Conservation (phyloP, 2,797 vertebrate species). For the Rhinogobio ventralis region DNA sequence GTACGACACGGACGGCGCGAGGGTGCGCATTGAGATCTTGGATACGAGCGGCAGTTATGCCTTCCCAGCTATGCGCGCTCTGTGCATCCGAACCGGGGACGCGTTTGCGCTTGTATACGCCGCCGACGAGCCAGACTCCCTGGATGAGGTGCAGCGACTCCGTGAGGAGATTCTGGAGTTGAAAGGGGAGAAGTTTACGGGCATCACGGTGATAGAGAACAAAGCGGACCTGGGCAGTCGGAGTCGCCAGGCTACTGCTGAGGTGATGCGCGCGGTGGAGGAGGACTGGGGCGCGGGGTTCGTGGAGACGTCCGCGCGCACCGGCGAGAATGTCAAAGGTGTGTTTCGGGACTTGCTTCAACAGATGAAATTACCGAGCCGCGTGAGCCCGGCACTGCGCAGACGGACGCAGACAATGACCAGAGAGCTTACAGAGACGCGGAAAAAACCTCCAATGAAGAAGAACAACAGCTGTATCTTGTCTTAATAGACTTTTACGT, state of each 20-base stretch:
- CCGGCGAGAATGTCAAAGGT: constrained; percentile 65
- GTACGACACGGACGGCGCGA: constrained; percentile 60
- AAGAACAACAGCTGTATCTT: constrained; percentile 73
- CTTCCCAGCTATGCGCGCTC: constrained; percentile 81
- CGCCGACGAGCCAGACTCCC: constrained; percentile 70
- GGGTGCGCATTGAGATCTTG: constrained; percentile 74
- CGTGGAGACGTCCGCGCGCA: constrained; percentile 76
- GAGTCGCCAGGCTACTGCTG: constrained; percentile 60
- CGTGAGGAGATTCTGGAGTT: constrained; percentile 75
- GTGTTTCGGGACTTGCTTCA: constrained; percentile 73
- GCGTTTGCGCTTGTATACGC: constrained; percentile 79
- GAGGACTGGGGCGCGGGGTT: constrained; percentile 72
- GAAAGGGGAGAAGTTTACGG: constrained; percentile 61
- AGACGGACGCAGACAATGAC: constrained; percentile 67
- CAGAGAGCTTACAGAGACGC: constrained; percentile 36
- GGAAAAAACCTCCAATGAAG: constrained; percentile 58
- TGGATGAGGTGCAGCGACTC: constrained; percentile 74
- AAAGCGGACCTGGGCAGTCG: constrained; percentile 67
- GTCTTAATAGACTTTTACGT: constrained; percentile 62
- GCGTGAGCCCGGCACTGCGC: constrained; percentile 65
- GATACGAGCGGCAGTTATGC: constrained; percentile 82
- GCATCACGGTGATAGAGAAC: constrained; percentile 75
- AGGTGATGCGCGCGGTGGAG: constrained; percentile 70
- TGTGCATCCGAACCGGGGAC: constrained; percentile 77
- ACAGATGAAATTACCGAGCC: constrained; percentile 68